Conservation (phyloP, 2,888 invertebrate genomes). For the Choristoneura rosaceana region DNA sequence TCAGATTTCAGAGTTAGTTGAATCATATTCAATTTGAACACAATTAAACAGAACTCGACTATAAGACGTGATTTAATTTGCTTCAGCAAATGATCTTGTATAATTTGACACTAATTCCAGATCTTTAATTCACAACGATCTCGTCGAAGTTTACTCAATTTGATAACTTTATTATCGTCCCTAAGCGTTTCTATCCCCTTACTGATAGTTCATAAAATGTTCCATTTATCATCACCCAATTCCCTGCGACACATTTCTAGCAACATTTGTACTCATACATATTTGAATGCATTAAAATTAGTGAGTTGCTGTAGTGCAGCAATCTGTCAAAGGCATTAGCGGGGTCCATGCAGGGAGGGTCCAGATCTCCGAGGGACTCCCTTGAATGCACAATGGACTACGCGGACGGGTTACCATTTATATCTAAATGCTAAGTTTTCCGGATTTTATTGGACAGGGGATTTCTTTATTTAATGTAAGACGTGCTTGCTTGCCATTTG, state of each 20-base stretch:
- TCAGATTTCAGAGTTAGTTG: too few relatives aligned
- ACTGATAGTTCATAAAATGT: constrained; percentile 19
- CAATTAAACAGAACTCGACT: too few relatives aligned
- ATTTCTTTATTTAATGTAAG: constrained; percentile 35
- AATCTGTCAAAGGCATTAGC: constrained; percentile 36
- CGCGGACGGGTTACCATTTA: constrained; percentile 32
- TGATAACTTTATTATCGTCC: constrained; percentile 3
- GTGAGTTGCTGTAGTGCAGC: constrained; percentile 37
- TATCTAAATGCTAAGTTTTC: constrained; percentile 34
- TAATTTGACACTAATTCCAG: too few relatives aligned
- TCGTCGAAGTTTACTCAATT: background rate
- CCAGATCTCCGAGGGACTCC: constrained; percentile 20
- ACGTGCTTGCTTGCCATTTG: constrained; percentile 20
- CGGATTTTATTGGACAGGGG: constrained; percentile 29
- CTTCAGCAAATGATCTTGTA: too few relatives aligned
- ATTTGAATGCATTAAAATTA: constrained; percentile 36
- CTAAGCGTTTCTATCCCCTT: background rate
- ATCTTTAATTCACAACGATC: background rate
- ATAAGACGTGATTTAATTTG: too few relatives aligned
- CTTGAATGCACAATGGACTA: constrained; percentile 13
- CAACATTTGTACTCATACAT: constrained; percentile 24
- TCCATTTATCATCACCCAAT: constrained; percentile 25
- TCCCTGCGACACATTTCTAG: constrained; percentile 25
- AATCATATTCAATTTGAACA: too few relatives aligned
- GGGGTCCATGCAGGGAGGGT: constrained; percentile 23